Percentiles rank a stretch among this genome's conserved stretches.
Evolutionary conservation across 2,113 vertebrate genomes (phyloP).

Genomic region (Crotophaga sulcirostris): DNA sequence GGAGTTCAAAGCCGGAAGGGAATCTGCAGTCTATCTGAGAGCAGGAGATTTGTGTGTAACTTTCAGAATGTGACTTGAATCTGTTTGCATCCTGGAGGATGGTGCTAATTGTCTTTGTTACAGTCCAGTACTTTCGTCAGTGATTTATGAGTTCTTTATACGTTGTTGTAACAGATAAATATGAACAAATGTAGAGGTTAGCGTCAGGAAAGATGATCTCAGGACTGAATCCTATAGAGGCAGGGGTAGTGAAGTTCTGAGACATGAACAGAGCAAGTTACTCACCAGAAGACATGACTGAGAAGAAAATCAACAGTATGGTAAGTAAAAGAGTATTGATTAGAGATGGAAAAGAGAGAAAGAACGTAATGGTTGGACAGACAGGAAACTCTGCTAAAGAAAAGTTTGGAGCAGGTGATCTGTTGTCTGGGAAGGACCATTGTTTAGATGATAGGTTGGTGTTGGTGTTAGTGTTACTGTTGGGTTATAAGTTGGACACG

Average conservation of each 20-base stretch:
- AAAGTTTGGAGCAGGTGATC: not conserved
- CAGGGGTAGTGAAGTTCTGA: not conserved
- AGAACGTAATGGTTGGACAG: not conserved
- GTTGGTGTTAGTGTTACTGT: too few species aligned
- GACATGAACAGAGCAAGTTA: not conserved
- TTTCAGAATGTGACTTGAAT: conserved; percentile 4
- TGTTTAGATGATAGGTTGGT: too few species aligned
- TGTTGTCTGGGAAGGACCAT: not conserved
- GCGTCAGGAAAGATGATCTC: not conserved
- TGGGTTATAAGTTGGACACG: too few species aligned
- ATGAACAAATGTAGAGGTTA: not conserved
- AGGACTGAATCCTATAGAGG: not conserved
- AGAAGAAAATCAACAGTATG: not conserved
- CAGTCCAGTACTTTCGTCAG: not conserved
- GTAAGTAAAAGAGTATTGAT: not conserved
- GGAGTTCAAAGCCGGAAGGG: not conserved
- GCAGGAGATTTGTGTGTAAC: not conserved
- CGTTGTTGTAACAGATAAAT: not conserved
- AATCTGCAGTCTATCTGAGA: not conserved
- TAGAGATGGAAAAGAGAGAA: not conserved
- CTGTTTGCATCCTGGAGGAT: not conserved
- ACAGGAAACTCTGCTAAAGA: not conserved
- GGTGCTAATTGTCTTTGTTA: not conserved
- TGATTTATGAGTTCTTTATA: not conserved
- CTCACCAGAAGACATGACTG: not conserved